Base-by-base conservation (phyloP, 2,797 vertebrate species). In the Macropodus opercularis region DNA sequence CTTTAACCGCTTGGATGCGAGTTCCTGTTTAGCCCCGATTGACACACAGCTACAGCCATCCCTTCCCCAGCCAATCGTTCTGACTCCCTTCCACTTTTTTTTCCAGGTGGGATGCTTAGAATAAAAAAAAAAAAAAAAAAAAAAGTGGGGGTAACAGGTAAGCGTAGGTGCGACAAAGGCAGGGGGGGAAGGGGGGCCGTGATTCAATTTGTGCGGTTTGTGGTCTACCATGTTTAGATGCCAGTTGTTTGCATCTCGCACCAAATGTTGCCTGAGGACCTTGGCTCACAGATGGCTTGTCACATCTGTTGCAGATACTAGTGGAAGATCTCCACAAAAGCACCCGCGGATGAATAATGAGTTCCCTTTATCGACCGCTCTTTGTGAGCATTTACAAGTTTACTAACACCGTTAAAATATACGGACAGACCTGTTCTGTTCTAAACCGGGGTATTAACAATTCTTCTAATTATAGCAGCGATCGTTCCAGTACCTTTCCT, bases 231-330 rank as follows among this genome's bases (percentile, higher is more conserved):
- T 87, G 81, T 89, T 87, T 81, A 66, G 82, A 71, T 91, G 91
- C 88, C 90, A 91, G 90, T 91, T 88, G 80, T 90, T 86, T 85
- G 79, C 75, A 81, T 85, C 87, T 83, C 79, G 65, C 87, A 91
- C 89, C 89, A 91, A 92, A 89, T 87, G 85, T 90, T 87, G 89
- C 90, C 91, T 75, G 80, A 91, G 89, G 91, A 91, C 85, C 86
- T 90, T 79, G 79, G 87, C 82, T 88, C 86, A 83, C 90, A 92
- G 91, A 91, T 90, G 89, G 90, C 80, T 87, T 75, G 78, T 89
- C 90, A 90, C 92, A 93, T 92, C 92, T 93, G 92, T 89, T 92
- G 85, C 90, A 84, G 86, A 90, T 83, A 86, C 84, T 77, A 73
- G 84, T 84, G 71, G 75, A 86, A 79, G 79, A 87, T 84, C 78